These are phyloP conservation scores for Ectemnius continuus DNA, from an alignment of 2,888 invertebrate genomes.

Conservation along the genomic window DNA sequence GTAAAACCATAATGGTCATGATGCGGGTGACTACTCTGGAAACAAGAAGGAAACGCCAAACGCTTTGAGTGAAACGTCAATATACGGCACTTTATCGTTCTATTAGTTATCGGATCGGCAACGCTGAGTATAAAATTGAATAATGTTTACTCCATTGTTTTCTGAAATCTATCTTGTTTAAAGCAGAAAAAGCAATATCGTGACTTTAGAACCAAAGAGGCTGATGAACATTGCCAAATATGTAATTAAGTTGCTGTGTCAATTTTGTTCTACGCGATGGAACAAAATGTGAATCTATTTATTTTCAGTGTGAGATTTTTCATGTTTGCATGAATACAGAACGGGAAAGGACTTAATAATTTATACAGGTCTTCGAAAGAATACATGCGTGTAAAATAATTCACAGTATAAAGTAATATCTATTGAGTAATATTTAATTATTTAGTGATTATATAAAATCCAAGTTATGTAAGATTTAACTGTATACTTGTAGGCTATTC, in stretches of 20 bases:
- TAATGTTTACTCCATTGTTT: constrained; percentile 26
- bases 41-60: too few relatives aligned
- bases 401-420: constrained; percentile 70
- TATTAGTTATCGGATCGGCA: neutral
- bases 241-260: constrained; percentile 67
- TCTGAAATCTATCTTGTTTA: constrained; percentile 35
- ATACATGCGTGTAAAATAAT: constrained; percentile 72
- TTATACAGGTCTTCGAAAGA: constrained; percentile 60
- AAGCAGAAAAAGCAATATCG: constrained; percentile 63
- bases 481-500: constrained; percentile 76
- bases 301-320: constrained; percentile 56
- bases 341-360: constrained; percentile 29
- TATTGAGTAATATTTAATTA: constrained; percentile 65
- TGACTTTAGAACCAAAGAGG: constrained; percentile 75
- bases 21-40: too few relatives aligned
- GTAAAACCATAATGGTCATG: too few relatives aligned
- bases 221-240: constrained; percentile 77
- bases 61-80: too few relatives aligned
- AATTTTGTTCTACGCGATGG: constrained; percentile 59
- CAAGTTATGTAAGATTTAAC: constrained; percentile 73
- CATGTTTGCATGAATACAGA: constrained; percentile 47
- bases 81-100: neutral
- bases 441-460: constrained; percentile 67
- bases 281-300: constrained; percentile 62
- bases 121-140: neutral